phyloP scores from a whole-genome alignment of 2,888 invertebrate species.

The Thera britannica region DNA sequence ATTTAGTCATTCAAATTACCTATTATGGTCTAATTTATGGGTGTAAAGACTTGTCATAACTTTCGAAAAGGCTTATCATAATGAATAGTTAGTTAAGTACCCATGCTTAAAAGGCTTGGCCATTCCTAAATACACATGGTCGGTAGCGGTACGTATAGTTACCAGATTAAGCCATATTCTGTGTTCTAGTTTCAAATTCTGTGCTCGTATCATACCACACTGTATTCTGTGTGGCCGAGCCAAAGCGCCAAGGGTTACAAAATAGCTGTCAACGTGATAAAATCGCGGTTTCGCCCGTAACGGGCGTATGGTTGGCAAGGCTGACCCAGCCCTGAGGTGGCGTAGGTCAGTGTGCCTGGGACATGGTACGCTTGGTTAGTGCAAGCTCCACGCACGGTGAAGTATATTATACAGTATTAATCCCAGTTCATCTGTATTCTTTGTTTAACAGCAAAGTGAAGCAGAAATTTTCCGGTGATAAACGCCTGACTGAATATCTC shows the following conservation, averaged over 20 bases:
- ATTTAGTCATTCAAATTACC: neutral
- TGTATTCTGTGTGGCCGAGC: constrained; percentile 7
- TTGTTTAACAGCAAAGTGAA: too few relatives aligned
- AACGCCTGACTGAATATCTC: too few relatives aligned
- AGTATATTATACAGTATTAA: neutral
- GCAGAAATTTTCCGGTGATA: too few relatives aligned
- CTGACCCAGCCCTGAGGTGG: constrained; percentile 49
- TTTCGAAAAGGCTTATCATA: neutral
- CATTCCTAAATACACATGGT: too few relatives aligned
- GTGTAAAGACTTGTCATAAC: neutral
- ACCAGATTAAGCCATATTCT: neutral
- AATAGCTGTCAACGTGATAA: constrained; percentile 58
- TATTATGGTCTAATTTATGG: neutral
- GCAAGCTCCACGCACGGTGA: neutral
- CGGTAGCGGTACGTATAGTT: neutral
- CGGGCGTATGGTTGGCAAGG: constrained; percentile 30
- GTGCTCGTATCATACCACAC: neutral
- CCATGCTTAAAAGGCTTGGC: too few relatives aligned
- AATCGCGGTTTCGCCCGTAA: constrained; percentile 54
- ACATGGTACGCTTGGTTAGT: constrained; percentile 1
- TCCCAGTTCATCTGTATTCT: too few relatives aligned
- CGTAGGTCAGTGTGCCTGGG: constrained; percentile 44
- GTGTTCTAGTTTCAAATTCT: neutral
- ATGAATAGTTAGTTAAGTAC: neutral
- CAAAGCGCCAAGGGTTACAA: constrained; percentile 42